phyloP scores from a whole-genome alignment of 2,797 vertebrate genomes.

The Crocodylus rhombifer region DNA sequence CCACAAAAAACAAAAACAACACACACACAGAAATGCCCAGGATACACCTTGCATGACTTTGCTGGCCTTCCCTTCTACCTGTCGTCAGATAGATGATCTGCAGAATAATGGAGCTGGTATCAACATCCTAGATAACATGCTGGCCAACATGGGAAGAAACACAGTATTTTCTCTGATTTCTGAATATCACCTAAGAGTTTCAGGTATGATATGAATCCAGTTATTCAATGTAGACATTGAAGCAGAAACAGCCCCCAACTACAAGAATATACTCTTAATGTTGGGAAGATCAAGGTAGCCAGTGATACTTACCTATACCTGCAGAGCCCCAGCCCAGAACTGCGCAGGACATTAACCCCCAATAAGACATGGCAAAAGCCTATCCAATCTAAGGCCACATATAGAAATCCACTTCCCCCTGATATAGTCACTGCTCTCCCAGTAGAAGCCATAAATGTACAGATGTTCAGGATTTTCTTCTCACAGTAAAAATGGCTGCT shows the following conservation, averaged over 20 bases:
- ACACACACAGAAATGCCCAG: too few species aligned
- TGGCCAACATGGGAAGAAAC: background rate
- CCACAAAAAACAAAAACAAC: too few species aligned
- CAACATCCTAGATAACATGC: background rate
- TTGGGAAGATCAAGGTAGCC: background rate
- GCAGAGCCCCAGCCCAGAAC: background rate
- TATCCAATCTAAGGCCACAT: too few species aligned
- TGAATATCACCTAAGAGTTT: background rate
- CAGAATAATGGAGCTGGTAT: background rate
- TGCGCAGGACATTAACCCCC: background rate
- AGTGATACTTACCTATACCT: background rate
- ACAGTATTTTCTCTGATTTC: background rate
- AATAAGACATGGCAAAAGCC: background rate
- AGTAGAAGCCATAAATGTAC: too few species aligned
- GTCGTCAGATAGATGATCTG: background rate
- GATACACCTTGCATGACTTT: background rate
- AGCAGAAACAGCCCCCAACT: background rate
- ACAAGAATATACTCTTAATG: background rate
- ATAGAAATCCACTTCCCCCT: too few species aligned
- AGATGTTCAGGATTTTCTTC: too few species aligned
- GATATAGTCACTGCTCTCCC: too few species aligned
- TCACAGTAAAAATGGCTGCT: too few species aligned
- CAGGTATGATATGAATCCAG: background rate
- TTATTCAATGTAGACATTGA: background rate
- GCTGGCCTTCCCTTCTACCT: background rate